phyloP scores from a whole-genome alignment of 2,113 vertebrate species.

The Heterocephalus glaber region DNA sequence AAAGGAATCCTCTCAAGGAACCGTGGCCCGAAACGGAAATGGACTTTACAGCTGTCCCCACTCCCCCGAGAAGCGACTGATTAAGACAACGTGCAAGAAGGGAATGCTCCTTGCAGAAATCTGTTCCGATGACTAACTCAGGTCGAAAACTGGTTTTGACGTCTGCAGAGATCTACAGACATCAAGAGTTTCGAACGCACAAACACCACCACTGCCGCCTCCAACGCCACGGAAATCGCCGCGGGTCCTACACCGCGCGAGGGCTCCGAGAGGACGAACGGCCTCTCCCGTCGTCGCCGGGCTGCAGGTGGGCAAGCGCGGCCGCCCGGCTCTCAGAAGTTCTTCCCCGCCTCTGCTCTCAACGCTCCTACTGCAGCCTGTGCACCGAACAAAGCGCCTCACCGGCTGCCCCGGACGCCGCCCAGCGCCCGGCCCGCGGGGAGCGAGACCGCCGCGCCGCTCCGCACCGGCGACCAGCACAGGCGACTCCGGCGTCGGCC shows the following conservation, averaged over 20 bases:
- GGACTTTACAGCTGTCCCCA: background rate
- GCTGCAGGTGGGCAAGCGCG: background rate
- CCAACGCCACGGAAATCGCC: background rate
- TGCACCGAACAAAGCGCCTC: background rate
- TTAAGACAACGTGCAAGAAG: background rate
- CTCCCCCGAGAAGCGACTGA: background rate
- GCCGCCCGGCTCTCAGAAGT: slow-evolving; percentile 10
- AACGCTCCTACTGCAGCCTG: slow-evolving; percentile 33
- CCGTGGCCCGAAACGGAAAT: background rate
- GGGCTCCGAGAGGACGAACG: background rate
- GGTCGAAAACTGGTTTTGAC: background rate
- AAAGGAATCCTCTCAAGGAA: background rate
- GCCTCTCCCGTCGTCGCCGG: fast-evolving
- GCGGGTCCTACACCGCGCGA: background rate
- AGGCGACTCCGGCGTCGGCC: background rate
- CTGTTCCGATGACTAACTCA: background rate
- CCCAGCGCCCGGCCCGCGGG: background rate
- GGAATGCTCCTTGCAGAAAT: background rate
- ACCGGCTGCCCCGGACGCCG: no score
- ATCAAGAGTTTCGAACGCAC: background rate
- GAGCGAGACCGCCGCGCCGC: no score
- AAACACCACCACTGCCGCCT: background rate
- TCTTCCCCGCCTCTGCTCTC: slow-evolving; percentile 23
- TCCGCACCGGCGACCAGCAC: background rate
- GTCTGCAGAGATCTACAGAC: background rate